phyloP scores from a whole-genome alignment of 2,113 vertebrate genomes.

The Pica pica region DNA sequence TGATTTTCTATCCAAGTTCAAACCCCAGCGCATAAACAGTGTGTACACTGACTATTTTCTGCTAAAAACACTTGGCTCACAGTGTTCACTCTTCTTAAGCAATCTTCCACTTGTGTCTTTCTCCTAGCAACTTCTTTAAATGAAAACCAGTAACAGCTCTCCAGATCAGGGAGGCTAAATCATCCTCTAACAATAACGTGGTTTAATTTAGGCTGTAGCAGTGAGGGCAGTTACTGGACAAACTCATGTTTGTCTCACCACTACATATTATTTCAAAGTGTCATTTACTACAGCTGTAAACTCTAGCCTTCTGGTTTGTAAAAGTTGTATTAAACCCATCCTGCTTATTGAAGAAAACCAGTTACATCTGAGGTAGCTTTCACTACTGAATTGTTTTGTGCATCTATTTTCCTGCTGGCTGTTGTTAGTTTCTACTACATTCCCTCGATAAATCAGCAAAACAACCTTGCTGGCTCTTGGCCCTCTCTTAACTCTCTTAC shows the following conservation, averaged over 20 bases:
- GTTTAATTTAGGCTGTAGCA: not conserved
- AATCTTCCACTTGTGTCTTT: not conserved
- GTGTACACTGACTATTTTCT: not conserved
- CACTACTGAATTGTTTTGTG: not conserved
- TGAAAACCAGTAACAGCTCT: not conserved
- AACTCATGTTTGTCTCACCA: conserved; percentile 14
- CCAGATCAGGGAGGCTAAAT: not conserved
- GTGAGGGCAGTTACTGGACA: not conserved
- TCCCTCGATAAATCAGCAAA: not conserved
- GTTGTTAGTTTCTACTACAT: not conserved
- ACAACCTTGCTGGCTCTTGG: not conserved
- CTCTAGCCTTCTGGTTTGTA: conserved; percentile 33
- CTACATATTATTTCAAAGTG: conserved; percentile 14
- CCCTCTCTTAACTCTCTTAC: not conserved
- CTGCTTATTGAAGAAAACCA: conserved; percentile 4
- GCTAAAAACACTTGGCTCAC: not conserved
- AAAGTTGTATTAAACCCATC: conserved; percentile 4
- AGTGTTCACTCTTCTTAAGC: not conserved
- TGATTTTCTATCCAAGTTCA: not conserved
- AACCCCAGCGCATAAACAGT: not conserved
- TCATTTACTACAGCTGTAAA: conserved; percentile 46
- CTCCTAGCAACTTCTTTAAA: not conserved
- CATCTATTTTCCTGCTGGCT: not conserved
- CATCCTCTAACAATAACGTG: not conserved
- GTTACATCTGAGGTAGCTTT: not conserved